phyloP scores from a whole-genome alignment of 2,113 vertebrate genomes.

The Formicarius rufipectus region DNA sequence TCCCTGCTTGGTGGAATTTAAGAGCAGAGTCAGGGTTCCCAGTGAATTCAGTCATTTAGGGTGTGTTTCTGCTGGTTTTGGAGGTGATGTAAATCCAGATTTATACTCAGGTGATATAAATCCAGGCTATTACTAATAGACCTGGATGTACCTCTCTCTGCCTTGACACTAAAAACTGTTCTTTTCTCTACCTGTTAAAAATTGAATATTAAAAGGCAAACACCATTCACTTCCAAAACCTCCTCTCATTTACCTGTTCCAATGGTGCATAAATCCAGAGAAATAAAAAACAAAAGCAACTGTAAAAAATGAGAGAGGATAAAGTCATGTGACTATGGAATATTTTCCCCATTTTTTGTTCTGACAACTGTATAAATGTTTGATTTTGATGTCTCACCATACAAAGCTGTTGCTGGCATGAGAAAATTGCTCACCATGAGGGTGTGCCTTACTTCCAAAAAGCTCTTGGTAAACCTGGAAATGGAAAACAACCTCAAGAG shows the following conservation, averaged over 20 bases:
- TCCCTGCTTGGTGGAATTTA: no score
- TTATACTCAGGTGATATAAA: not conserved
- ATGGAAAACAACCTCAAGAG: not conserved
- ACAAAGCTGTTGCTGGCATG: not conserved
- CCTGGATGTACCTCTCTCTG: not conserved
- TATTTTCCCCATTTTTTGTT: no score
- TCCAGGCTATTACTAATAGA: not conserved
- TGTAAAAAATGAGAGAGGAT: not conserved
- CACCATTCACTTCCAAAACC: not conserved
- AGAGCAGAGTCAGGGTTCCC: not conserved
- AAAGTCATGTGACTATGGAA: not conserved
- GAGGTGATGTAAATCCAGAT: not conserved
- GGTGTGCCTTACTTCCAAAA: accelerated
- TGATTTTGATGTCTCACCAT: not conserved
- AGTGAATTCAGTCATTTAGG: not conserved
- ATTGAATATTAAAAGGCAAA: not conserved
- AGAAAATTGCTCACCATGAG: not conserved
- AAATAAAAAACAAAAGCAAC: not conserved
- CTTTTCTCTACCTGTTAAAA: not conserved
- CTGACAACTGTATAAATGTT: not conserved
- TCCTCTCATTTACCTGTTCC: not conserved
- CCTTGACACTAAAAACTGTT: not conserved
- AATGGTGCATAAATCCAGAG: not conserved
- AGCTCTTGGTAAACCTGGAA: not conserved
- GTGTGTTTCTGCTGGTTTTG: not conserved